Evolutionary conservation across 2,113 vertebrate genomes (phyloP).

Genomic region (Rhodinocichla rosea): DNA sequence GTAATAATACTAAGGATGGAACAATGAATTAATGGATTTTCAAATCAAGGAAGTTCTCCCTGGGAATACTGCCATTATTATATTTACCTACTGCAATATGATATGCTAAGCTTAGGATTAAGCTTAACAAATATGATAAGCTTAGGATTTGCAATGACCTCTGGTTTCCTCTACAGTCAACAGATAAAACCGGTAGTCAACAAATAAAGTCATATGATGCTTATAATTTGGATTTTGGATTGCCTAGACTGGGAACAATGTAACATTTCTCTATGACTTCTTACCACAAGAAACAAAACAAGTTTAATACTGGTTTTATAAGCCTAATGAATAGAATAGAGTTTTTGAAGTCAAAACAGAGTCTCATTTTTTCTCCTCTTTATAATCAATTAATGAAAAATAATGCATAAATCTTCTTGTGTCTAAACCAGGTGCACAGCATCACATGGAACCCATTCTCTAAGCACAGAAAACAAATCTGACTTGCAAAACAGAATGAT

Average conservation of each 20-base stretch:
- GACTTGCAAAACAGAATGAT: not conserved
- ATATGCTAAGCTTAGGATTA: not conserved
- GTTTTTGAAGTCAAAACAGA: not conserved
- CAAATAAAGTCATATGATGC: not conserved
- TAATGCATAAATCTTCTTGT: not conserved
- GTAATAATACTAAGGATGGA: not conserved
- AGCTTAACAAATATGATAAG: not conserved
- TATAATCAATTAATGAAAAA: not conserved
- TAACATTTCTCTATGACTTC: not conserved
- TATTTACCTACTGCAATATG: not conserved
- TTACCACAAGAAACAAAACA: not conserved
- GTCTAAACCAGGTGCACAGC: not conserved
- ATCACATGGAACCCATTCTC: not conserved
- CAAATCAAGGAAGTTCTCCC: not conserved
- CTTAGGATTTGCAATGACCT: not conserved
- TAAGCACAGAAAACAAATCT: not conserved
- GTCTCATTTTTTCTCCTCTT: not conserved
- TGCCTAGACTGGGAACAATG: not conserved
- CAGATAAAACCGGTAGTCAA: not conserved
- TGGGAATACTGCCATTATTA: not conserved
- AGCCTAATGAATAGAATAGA: not conserved
- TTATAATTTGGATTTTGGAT: not conserved
- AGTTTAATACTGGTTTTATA: not conserved
- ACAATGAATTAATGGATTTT: not conserved
- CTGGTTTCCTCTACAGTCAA: not conserved